phyloP scores from a whole-genome alignment of 2,888 invertebrate genomes.

The Coenonympha arcania region DNA sequence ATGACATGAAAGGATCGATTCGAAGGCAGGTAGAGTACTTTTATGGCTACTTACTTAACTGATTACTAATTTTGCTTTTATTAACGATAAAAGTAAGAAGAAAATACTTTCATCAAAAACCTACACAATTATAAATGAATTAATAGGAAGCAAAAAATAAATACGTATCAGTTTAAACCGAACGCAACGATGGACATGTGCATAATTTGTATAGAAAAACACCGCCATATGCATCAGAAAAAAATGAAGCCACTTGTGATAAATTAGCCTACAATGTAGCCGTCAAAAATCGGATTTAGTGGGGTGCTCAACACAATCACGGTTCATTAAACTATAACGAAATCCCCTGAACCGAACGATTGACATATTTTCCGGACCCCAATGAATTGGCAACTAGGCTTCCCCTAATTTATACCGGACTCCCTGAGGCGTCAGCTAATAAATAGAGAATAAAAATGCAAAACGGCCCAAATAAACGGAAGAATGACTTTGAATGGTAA shows the following conservation, averaged over 20 bases:
- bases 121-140: no score
- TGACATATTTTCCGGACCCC: constrained; percentile 49
- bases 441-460: constrained; percentile 61
- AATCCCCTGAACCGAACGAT: constrained; percentile 38
- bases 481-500: constrained; percentile 57
- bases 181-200: constrained; percentile 14
- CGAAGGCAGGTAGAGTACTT: no score
- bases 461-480: constrained; percentile 50
- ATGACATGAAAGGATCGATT: no score
- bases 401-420: constrained; percentile 33
- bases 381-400: constrained; percentile 37
- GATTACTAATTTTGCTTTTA: no score
- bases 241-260: constrained; percentile 41
- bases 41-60: no score
- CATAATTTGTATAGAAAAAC: constrained; percentile 25
- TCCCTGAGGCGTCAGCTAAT: constrained; percentile 36
- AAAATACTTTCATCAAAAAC: no score
- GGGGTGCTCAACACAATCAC: constrained; percentile 61
- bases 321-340: constrained; percentile 64
- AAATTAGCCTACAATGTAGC: constrained; percentile 50
- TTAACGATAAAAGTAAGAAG: no score
- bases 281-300: constrained; percentile 55
- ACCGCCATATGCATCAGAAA: constrained; percentile 24
- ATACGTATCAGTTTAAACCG: constrained; percentile 13
- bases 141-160: not conserved